phyloP scores from a whole-genome alignment of 2,113 vertebrate species.

The Micronycteris hirsuta region DNA sequence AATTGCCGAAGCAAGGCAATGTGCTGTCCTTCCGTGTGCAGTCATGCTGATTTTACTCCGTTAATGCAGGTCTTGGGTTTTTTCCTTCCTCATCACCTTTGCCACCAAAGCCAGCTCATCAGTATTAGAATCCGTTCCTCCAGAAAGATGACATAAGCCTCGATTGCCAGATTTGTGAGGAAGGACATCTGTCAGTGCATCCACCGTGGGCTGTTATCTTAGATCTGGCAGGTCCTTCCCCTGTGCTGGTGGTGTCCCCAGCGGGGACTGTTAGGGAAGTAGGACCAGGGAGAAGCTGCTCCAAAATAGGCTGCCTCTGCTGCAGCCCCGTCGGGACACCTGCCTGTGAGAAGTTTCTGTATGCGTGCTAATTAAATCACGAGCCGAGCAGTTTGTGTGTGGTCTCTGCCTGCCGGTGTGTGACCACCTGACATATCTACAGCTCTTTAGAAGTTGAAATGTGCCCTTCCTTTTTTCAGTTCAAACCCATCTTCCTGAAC shows the following conservation, averaged over 20 bases:
- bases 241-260: not conserved
- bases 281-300: not conserved
- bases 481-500: conserved; percentile 98
- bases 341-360: not conserved
- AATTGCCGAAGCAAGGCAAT: not conserved
- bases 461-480: conserved; percentile 77
- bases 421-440: not conserved
- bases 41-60: not conserved
- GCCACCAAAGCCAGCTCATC: not conserved
- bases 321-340: not conserved
- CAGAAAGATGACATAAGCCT: not conserved
- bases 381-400: not conserved
- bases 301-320: not conserved
- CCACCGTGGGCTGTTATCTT: not conserved
- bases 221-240: not conserved
- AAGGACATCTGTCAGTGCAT: not conserved
- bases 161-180: not conserved
- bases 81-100: not conserved
- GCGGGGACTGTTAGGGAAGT: not conserved
- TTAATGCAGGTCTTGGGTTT: not conserved
- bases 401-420: not conserved
- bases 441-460: not conserved
- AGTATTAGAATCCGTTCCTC: not conserved
- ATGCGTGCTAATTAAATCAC: not conserved
- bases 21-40: not conserved